phyloP scores from a whole-genome alignment of 2,113 vertebrate genomes.

The Neodontobutis hainanensis region DNA sequence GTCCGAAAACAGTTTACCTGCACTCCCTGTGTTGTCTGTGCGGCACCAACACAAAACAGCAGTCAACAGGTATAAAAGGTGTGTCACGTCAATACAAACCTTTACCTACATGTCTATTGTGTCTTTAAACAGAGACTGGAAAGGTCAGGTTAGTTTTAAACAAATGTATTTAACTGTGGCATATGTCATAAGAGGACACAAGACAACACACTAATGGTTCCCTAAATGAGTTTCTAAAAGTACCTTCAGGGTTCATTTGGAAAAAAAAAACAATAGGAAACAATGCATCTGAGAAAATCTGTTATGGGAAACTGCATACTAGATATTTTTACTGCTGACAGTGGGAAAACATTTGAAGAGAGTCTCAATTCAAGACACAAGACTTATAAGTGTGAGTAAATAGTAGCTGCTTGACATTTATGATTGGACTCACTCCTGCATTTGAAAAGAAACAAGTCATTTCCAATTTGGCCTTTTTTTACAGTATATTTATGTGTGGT shows the following conservation, averaged over 20 bases:
- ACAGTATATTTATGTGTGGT: constrained; percentile 13
- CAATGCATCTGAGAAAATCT: constrained; percentile 55
- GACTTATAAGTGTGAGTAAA: constrained; percentile 41
- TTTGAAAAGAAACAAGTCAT: constrained; percentile 28
- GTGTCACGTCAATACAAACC: neutral
- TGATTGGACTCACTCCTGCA: constrained; percentile 42
- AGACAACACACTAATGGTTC: neutral
- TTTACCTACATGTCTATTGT: neutral
- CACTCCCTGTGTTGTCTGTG: constrained; percentile 84
- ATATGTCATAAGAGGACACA: neutral
- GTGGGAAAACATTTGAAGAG: constrained; percentile 70
- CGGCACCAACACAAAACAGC: constrained; percentile 20
- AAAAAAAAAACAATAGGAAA: constrained; percentile 56
- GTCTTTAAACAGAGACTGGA: constrained; percentile 12
- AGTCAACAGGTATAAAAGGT: neutral
- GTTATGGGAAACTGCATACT: constrained; percentile 58
- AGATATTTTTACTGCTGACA: constrained; percentile 56
- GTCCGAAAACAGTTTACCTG: constrained; percentile 86
- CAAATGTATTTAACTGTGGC: neutral
- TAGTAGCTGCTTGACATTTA: constrained; percentile 41
- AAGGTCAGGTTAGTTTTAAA: constrained; percentile 10
- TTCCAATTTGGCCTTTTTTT: no score
- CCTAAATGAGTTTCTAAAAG: constrained; percentile 49
- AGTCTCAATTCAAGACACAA: constrained; percentile 46
- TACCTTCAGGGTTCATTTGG: constrained; percentile 52